Conservation (phyloP, 2,797 vertebrate genomes). For the Salarias fasciatus region DNA sequence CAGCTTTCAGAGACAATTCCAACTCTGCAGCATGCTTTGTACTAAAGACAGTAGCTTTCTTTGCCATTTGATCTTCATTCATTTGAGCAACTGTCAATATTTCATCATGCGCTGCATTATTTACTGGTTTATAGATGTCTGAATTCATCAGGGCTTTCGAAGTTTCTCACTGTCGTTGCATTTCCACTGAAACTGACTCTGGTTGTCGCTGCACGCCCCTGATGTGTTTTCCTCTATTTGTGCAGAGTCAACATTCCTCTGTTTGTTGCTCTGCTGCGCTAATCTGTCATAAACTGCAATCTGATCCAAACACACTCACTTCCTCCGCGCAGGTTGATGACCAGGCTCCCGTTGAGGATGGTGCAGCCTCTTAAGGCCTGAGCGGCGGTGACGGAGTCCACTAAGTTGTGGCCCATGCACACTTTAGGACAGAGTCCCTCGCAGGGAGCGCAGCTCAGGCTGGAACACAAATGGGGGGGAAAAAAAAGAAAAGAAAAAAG, state of each 20-base stretch:
- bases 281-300: constrained; percentile 3
- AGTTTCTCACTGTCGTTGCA: background rate
- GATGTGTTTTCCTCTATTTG: background rate
- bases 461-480: constrained; percentile 45
- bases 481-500: background rate
- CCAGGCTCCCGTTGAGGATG: constrained; percentile 91
- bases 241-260: background rate
- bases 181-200: background rate
- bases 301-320: constrained; percentile 83
- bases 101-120: too few species aligned
- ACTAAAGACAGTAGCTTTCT: constrained; percentile 1
- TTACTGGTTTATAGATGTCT: too few species aligned
- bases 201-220: background rate
- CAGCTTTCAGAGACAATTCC: constrained; percentile 6
- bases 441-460: constrained; percentile 91
- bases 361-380: constrained; percentile 96
- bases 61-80: too few species aligned
- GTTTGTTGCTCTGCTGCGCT: constrained; percentile 5
- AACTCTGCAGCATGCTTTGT: background rate
- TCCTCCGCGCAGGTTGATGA: constrained; percentile 95
- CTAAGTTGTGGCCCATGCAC: constrained; percentile 89
- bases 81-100: too few species aligned
- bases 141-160: background rate
- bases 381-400: constrained; percentile 93
- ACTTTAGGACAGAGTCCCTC: constrained; percentile 95